Evolutionary conservation across 2,113 vertebrate species (phyloP).

Genomic region (Rhynchomys soricoides): DNA sequence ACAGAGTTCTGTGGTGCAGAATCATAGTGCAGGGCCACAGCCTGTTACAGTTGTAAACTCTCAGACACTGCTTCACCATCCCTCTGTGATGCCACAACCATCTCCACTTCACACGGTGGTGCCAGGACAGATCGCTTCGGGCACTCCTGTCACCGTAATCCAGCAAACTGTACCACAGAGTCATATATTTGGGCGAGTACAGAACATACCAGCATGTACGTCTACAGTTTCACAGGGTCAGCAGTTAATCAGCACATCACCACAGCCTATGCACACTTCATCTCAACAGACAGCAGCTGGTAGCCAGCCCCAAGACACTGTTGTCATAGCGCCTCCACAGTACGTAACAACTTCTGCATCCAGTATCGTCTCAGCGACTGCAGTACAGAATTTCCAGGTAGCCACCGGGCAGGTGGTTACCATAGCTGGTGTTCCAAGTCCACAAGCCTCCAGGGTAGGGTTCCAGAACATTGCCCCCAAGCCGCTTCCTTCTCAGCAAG

Average conservation of each 20-base stretch:
- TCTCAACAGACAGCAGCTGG: constrained; percentile 87
- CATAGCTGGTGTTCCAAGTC: constrained; percentile 90
- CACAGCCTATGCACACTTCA: constrained; percentile 86
- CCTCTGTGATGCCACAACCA: constrained; percentile 90
- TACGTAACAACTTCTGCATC: constrained; percentile 88
- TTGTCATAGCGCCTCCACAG: constrained; percentile 91
- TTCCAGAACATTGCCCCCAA: constrained; percentile 99
- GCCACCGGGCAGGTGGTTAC: constrained; percentile 91
- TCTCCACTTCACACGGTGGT: constrained; percentile 89
- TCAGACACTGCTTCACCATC: constrained; percentile 91
- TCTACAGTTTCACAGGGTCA: constrained; percentile 90
- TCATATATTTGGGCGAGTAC: constrained; percentile 95
- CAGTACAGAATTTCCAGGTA: constrained; percentile 93
- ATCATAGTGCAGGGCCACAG: constrained; percentile 87
- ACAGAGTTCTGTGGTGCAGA: constrained; percentile 90
- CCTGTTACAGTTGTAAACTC: constrained; percentile 86
- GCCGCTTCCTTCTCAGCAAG: constrained; percentile 92
- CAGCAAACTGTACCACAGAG: constrained; percentile 95
- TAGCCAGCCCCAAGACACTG: constrained; percentile 91
- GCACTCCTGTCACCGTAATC: constrained; percentile 95
- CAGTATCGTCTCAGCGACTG: constrained; percentile 90
- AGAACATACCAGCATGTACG: constrained; percentile 92
- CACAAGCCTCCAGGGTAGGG: constrained; percentile 93
- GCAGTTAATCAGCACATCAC: constrained; percentile 89
- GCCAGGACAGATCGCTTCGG: constrained; percentile 91